Percentiles rank a stretch among this genome's conserved stretches.
phyloP scores from a whole-genome alignment of 1,140 invertebrate species.

The Andricus grossulariae region DNA sequence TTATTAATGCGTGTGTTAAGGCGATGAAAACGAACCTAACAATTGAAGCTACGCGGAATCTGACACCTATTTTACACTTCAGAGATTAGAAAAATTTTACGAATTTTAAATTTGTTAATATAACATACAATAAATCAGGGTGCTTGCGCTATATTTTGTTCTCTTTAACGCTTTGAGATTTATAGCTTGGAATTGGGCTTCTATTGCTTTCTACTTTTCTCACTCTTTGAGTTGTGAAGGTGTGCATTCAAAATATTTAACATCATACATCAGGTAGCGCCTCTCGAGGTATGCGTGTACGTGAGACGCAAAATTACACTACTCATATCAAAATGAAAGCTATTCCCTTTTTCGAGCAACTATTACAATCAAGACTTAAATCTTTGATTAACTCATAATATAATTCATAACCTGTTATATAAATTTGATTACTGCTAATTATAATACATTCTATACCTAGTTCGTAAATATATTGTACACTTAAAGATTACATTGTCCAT shows the following conservation, averaged over 20 bases:
- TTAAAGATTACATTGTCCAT: too few species aligned
- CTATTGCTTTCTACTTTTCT: background rate
- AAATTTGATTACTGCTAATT: too few species aligned
- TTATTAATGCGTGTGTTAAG: background rate
- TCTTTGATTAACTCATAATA: too few species aligned
- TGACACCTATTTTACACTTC: background rate
- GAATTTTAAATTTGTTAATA: too few species aligned
- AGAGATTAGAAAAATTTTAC: too few species aligned
- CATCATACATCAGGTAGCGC: slow-evolving; percentile 22
- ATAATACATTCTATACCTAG: too few species aligned
- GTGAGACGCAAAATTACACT: slow-evolving; percentile 17
- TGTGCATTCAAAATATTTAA: slow-evolving; percentile 20
- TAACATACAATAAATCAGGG: too few species aligned
- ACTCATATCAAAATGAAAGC: too few species aligned
- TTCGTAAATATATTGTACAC: too few species aligned
- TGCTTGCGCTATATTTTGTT: background rate
- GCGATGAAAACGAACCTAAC: background rate
- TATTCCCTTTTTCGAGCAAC: too few species aligned
- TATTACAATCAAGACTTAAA: too few species aligned
- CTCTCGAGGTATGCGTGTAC: slow-evolving; percentile 9
- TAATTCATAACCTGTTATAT: too few species aligned
- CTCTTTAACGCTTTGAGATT: background rate
- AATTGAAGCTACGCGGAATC: background rate
- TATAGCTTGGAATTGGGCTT: background rate
- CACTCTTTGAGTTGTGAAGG: background rate